Conservation (phyloP, 2,797 vertebrate species). For the Gymnoscopelus microlampas region DNA sequence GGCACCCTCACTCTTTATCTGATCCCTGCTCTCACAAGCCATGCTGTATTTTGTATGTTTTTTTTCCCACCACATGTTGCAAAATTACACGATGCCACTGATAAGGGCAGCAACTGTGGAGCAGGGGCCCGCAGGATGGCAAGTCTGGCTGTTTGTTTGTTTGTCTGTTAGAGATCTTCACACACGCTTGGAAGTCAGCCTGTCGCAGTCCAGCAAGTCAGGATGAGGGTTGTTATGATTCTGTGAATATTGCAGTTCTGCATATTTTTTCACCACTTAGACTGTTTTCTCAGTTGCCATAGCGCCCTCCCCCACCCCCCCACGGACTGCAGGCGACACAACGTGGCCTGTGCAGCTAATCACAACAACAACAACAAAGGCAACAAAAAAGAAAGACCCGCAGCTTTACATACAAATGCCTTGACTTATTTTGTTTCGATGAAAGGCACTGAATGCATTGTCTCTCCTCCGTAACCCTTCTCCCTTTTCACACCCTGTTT, state of each 20-base stretch:
- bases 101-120: conserved; percentile 66
- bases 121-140: conserved; percentile 50
- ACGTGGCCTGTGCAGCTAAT: conserved; percentile 26
- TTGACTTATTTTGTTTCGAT: conserved; percentile 50
- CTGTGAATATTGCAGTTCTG: conserved; percentile 27
- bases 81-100: conserved; percentile 66
- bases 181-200: conserved; percentile 58
- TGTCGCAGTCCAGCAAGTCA: conserved; percentile 46
- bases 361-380: conserved; percentile 39
- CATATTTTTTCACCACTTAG: conserved; percentile 47
- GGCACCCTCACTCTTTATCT: conserved; percentile 73
- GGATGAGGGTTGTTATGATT: conserved; percentile 38
- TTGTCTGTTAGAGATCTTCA: conserved; percentile 55
- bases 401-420: conserved; percentile 56
- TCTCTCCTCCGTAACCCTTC: conserved; percentile 33
- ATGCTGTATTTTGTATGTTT: conserved; percentile 57
- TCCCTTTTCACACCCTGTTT: conserved; percentile 58
- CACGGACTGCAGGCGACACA: conserved; percentile 16
- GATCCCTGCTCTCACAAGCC: conserved; percentile 68
- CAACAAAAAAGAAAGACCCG: conserved; percentile 14
- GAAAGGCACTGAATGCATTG: conserved; percentile 55
- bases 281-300: conserved; percentile 24
- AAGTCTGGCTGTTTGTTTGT: conserved; percentile 62
- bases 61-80: conserved; percentile 57
- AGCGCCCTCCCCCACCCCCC: conserved; percentile 38